phyloP scores from a whole-genome alignment of 64 coral and sea anemone genomes.

The Cladopsammia gracilis region DNA sequence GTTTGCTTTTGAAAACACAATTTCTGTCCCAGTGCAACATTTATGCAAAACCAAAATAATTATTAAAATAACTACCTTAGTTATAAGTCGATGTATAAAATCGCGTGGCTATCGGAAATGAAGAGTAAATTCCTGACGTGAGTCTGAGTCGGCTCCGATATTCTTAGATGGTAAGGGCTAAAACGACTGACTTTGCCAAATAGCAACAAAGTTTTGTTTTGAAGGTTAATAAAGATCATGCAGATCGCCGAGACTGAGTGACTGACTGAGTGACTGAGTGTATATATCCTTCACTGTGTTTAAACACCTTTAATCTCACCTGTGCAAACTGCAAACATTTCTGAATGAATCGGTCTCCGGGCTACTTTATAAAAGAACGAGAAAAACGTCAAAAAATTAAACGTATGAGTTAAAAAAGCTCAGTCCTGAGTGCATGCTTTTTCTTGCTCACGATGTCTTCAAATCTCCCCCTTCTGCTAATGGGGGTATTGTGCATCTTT shows the following conservation, averaged over 20 bases:
- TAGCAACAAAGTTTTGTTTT: neutral
- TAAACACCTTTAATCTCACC: conserved; percentile 9
- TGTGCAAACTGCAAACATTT: neutral
- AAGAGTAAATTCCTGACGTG: no score
- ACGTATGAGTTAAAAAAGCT: neutral
- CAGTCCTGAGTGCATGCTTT: neutral
- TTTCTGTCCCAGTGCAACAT: no score
- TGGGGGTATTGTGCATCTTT: neutral
- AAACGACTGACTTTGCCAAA: neutral
- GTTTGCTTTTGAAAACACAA: no score
- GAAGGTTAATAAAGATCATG: neutral
- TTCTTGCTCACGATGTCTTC: neutral
- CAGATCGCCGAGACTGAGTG: neutral
- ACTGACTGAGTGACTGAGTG: neutral
- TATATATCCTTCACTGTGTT: neutral
- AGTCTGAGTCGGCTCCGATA: no score
- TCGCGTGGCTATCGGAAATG: no score
- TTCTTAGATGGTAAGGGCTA: neutral
- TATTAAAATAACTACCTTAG: no score
- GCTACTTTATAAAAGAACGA: no score
- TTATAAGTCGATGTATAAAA: no score
- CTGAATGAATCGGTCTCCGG: neutral
- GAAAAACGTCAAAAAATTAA: no score
- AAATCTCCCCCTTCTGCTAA: neutral
- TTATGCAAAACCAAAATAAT: no score